phyloP scores from a whole-genome alignment of 2,888 invertebrate species.

The Chorisops tibialis region DNA sequence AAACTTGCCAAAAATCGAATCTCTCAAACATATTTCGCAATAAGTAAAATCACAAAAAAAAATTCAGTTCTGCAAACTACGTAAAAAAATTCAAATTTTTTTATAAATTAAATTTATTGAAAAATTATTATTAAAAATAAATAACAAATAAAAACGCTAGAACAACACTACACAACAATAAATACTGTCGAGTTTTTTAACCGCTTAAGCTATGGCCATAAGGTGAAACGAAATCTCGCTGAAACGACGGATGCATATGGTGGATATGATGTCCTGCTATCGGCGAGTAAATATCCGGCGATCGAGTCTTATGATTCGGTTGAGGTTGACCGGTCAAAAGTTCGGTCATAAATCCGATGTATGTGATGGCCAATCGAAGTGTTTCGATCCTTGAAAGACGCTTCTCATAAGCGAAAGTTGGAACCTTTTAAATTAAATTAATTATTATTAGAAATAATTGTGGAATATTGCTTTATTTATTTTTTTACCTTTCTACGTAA shows the following conservation, averaged over 20 bases:
- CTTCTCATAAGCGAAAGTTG: constrained; percentile 96
- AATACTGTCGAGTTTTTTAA: constrained; percentile 5
- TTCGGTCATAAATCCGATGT: constrained; percentile 96
- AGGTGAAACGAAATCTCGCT: constrained; percentile 50
- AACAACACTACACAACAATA: no score
- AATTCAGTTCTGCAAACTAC: no score
- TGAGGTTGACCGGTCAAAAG: constrained; percentile 66
- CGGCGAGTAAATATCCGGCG: constrained; percentile 45
- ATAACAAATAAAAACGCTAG: no score
- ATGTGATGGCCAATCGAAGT: constrained; percentile 88
- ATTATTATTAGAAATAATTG: no score
- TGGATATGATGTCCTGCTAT: constrained; percentile 50
- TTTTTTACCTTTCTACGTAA: constrained; percentile 72
- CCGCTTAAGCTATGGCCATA: constrained; percentile 48
- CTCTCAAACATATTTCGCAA: no score
- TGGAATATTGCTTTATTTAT: not conserved
- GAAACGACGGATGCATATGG: constrained; percentile 49
- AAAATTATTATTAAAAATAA: no score
- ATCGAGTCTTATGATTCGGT: constrained; percentile 45
- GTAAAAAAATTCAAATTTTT: no score
- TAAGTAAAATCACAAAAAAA: no score
- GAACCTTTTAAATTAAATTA: constrained; percentile 59
- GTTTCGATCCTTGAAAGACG: constrained; percentile 93
- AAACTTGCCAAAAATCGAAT: no score
- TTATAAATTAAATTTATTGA: no score